Conservation (phyloP, 1,140 invertebrate species). For the Halictus rubicundus region DNA sequence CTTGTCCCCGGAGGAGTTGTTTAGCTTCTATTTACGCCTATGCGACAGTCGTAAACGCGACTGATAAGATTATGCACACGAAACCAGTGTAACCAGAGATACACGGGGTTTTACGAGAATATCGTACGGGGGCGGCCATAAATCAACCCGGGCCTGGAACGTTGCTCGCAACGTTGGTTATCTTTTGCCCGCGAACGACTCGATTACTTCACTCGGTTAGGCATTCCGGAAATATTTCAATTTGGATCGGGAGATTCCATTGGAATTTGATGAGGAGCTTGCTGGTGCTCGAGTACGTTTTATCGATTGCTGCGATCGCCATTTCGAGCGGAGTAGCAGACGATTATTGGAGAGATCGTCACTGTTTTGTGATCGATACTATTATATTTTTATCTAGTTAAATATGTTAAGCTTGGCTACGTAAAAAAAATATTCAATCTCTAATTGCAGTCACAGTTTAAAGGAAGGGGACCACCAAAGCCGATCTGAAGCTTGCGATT, state of each 20-base stretch:
- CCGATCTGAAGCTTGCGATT: too few species aligned
- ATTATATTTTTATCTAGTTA: too few species aligned
- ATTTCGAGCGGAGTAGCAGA: too few species aligned
- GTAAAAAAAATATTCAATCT: too few species aligned
- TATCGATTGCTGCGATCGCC: too few species aligned
- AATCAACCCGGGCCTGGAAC: slow-evolving; percentile 68
- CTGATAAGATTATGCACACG: slow-evolving; percentile 60
- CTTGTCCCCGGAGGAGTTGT: slow-evolving; percentile 26
- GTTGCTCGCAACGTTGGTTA: slow-evolving; percentile 49
- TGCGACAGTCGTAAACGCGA: slow-evolving; percentile 45
- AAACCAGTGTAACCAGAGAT: slow-evolving; percentile 44
- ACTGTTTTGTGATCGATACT: too few species aligned
- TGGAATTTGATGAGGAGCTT: neutral
- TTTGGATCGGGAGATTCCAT: neutral
- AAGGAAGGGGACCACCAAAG: too few species aligned
- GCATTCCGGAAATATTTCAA: slow-evolving; percentile 7
- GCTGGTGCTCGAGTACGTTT: too few species aligned
- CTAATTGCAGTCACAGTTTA: too few species aligned
- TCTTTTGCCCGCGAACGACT: slow-evolving; percentile 64
- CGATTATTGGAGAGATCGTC: too few species aligned
- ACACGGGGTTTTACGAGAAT: slow-evolving; percentile 47
- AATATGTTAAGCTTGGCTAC: too few species aligned
- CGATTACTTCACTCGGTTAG: neutral
- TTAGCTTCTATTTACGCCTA: slow-evolving; percentile 43
- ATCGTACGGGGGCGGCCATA: slow-evolving; percentile 58